Conservation (phyloP, 2,888 invertebrate genomes). For the Xestia rhomboidea region DNA sequence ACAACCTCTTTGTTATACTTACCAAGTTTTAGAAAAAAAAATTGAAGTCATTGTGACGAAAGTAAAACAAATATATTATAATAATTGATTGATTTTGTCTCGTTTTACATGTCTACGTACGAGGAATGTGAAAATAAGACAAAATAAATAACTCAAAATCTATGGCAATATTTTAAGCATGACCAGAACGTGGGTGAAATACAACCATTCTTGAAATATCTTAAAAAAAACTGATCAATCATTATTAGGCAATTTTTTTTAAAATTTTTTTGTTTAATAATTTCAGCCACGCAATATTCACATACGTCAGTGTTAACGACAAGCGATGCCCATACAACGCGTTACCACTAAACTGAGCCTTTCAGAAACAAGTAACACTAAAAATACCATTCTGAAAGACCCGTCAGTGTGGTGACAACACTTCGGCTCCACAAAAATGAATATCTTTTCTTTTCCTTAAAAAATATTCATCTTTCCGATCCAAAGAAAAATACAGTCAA, state of each 20-base stretch:
- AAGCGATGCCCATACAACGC: constrained; percentile 90
- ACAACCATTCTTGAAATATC: background rate
- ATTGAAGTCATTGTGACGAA: background rate
- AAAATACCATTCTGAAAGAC: constrained; percentile 71
- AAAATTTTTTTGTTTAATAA: background rate
- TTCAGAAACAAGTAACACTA: constrained; percentile 56
- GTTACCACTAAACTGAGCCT: constrained; percentile 73
- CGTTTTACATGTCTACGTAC: constrained; percentile 51
- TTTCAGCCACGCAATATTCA: constrained; percentile 76
- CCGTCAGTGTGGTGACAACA: constrained; percentile 71
- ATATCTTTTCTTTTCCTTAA: constrained; percentile 47
- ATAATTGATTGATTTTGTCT: constrained; percentile 34
- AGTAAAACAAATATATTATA: constrained; percentile 14
- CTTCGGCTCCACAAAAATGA: constrained; percentile 66
- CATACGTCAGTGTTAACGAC: constrained; percentile 88
- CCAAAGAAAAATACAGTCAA: constrained; percentile 73
- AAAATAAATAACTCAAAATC: constrained; percentile 22
- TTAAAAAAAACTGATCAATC: background rate
- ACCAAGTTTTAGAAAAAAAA: constrained; percentile 19
- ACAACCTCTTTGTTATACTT: constrained; percentile 26
- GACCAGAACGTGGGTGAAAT: constrained; percentile 66
- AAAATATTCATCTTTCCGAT: constrained; percentile 51
- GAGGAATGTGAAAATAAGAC: constrained; percentile 55
- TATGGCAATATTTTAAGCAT: constrained; percentile 67
- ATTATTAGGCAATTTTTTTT: background rate